Evolutionary conservation across 2,888 invertebrate species (phyloP).

Genomic region (Leptinotarsa juncta): DNA sequence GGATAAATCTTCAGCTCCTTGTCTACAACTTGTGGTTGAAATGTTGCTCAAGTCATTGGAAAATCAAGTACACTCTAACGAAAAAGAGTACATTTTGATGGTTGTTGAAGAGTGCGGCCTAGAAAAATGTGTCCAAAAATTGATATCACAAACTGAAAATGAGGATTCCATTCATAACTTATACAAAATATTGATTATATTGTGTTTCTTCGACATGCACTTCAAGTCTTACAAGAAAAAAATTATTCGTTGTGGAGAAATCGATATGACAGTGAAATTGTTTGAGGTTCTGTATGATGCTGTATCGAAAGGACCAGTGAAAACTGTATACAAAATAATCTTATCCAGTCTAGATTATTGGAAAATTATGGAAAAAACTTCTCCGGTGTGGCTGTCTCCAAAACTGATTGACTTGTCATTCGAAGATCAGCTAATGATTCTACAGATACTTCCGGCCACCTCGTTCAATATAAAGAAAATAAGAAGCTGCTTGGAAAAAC

Average conservation of each 20-base stretch:
- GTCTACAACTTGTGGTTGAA: conserved; percentile 70
- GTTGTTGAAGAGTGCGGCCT: conserved; percentile 64
- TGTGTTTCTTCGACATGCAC: conserved; percentile 41
- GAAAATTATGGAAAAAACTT: conserved; percentile 55
- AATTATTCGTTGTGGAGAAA: background rate
- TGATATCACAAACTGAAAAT: conserved; percentile 65
- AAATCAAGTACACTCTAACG: conserved; percentile 63
- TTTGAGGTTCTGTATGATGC: conserved; percentile 29
- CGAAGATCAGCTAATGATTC: conserved; percentile 72
- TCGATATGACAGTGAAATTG: conserved; percentile 9
- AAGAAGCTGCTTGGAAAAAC: conserved; percentile 41
- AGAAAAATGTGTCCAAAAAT: conserved; percentile 62
- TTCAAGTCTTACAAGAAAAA: conserved; percentile 24
- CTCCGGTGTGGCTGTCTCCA: conserved; percentile 43
- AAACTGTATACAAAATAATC: conserved; percentile 61
- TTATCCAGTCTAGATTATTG: conserved; percentile 63
- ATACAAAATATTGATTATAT: conserved; percentile 63
- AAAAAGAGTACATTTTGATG: conserved; percentile 59
- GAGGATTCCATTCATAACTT: conserved; percentile 67
- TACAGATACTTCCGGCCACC: conserved; percentile 74
- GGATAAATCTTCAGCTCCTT: conserved; percentile 69
- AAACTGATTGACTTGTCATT: conserved; percentile 53
- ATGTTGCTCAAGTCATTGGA: conserved; percentile 65
- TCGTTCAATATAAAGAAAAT: conserved; percentile 36
- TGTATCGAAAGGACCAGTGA: conserved; percentile 51